Conservation (phyloP, 2,888 invertebrate species). For the Aspidiotus destructor region DNA sequence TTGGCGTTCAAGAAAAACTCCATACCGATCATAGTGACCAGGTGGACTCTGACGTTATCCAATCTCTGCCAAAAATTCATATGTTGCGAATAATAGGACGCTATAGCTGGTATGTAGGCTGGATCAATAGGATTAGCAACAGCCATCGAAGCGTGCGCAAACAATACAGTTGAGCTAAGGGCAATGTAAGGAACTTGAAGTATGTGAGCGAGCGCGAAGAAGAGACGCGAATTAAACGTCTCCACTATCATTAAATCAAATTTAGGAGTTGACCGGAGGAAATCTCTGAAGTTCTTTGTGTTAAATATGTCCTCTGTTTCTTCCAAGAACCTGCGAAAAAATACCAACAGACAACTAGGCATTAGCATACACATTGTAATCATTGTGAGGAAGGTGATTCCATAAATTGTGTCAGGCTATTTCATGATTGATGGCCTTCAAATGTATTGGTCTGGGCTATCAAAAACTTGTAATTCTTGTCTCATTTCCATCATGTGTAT, state of each 20-base stretch:
- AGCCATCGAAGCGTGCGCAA: slow-evolving; percentile 22
- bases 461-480: no score
- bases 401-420: no score
- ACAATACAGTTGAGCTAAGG: slow-evolving; percentile 22
- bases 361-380: no score
- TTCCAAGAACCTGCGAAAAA: neutral
- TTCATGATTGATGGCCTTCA: no score
- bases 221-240: slow-evolving; percentile 28
- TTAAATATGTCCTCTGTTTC: slow-evolving; percentile 1
- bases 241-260: slow-evolving; percentile 31
- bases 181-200: slow-evolving; percentile 28
- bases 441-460: no score
- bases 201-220: slow-evolving; percentile 18
- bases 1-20: slow-evolving; percentile 8
- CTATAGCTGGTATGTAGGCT: slow-evolving; percentile 17
- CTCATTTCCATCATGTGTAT: no score
- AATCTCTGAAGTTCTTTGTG: slow-evolving; percentile 9
- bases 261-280: slow-evolving; percentile 8
- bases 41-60: slow-evolving; percentile 11
- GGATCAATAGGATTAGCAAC: slow-evolving; percentile 23
- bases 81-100: neutral
- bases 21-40: neutral
- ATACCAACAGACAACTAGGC: no score
- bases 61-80: slow-evolving; percentile 29
- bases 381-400: no score